Evolutionary conservation across 1,140 invertebrate genomes (phyloP).

Genomic region (Plutomurus gul): DNA sequence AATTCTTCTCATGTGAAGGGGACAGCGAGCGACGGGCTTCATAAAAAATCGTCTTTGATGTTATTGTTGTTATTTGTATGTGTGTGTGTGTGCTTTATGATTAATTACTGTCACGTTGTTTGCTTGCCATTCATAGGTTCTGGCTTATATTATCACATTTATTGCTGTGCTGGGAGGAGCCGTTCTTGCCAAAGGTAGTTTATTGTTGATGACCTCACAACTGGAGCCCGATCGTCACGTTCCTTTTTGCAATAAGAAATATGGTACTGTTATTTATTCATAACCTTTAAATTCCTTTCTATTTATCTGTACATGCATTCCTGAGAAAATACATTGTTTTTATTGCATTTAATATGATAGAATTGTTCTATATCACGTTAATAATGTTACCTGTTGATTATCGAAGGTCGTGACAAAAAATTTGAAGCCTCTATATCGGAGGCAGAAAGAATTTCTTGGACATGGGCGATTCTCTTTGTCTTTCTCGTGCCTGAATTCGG

Average conservation of each 20-base stretch:
- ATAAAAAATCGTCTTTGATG: too few species aligned
- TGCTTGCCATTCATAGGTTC: constrained; percentile 42
- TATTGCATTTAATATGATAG: background rate
- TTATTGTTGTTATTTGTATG: background rate
- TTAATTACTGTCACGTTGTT: background rate
- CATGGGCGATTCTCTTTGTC: constrained; percentile 87
- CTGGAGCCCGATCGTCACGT: constrained; percentile 73
- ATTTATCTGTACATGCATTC: background rate
- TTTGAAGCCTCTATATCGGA: constrained; percentile 77
- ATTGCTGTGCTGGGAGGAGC: constrained; percentile 78
- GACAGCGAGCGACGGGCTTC: too few species aligned
- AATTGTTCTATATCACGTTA: background rate
- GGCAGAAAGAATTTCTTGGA: constrained; percentile 85
- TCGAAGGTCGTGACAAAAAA: constrained; percentile 77
- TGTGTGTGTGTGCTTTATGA: background rate
- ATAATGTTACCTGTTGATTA: constrained; percentile 44
- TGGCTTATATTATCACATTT: constrained; percentile 83
- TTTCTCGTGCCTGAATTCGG: constrained; percentile 86
- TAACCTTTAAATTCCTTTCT: constrained; percentile 40
- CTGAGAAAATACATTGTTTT: constrained; percentile 5
- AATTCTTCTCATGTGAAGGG: too few species aligned
- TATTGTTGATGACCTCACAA: constrained; percentile 90
- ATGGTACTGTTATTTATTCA: constrained; percentile 70
- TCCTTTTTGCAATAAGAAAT: constrained; percentile 79
- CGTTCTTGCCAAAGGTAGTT: constrained; percentile 81